Conservation (phyloP, 2,888 invertebrate genomes). For the Aspidiotus rigidus region DNA sequence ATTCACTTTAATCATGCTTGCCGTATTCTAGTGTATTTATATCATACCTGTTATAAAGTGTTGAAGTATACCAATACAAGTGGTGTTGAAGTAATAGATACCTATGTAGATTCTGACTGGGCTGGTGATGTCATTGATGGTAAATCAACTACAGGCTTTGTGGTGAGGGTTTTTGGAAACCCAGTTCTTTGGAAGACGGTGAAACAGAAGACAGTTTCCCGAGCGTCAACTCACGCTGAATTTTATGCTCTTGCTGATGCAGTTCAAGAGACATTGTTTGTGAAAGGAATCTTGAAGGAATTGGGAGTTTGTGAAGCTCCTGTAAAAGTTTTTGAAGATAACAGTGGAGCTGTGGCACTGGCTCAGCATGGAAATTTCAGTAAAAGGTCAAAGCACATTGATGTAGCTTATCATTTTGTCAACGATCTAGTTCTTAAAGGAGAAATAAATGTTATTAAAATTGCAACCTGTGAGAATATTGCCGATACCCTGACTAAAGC, state of each 20-base stretch:
- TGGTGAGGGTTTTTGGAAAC: not conserved
- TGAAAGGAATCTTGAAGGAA: not conserved
- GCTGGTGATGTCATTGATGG: not conserved
- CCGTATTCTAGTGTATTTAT: not conserved
- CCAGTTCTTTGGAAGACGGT: constrained; percentile 2
- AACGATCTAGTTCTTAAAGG: not conserved
- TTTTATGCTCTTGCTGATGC: not conserved
- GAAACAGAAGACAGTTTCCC: not conserved
- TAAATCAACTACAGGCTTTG: constrained; percentile 1
- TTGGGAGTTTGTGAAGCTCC: constrained; percentile 1
- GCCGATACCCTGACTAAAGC: not conserved
- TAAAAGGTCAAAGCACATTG: too few species aligned
- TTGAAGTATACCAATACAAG: not conserved
- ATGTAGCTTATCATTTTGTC: not conserved
- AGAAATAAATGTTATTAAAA: not conserved
- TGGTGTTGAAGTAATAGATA: not conserved
- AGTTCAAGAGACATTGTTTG: not conserved
- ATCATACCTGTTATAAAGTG: not conserved
- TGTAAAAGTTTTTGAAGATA: constrained; percentile 12
- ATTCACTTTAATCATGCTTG: not conserved
- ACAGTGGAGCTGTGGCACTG: not conserved
- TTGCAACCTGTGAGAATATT: not conserved
- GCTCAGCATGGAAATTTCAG: not conserved
- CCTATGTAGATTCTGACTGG: constrained; percentile 2
- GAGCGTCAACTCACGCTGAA: not conserved